These are phyloP conservation scores for Amblyopsis rosae DNA, from an alignment of 2,113 vertebrate genomes.

Conservation along the genomic window DNA sequence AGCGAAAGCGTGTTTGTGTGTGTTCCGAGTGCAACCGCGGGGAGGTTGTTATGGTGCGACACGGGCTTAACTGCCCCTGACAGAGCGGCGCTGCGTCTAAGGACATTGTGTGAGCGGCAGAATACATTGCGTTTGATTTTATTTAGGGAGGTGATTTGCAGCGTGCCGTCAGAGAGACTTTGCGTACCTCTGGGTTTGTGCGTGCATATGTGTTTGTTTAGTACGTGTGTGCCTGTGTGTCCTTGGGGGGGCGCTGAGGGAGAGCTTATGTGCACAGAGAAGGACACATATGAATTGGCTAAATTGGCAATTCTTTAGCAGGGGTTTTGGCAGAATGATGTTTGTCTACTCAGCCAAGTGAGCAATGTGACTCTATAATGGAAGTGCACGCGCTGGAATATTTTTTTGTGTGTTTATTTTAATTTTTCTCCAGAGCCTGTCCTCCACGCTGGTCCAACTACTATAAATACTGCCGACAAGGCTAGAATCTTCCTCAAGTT, in stretches of 20 bases:
- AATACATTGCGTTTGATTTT: background rate
- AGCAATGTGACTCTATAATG: constrained; percentile 30
- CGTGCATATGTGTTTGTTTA: background rate
- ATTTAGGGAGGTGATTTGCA: constrained; percentile 9
- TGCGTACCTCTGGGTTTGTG: background rate
- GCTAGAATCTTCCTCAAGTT: too few relatives aligned
- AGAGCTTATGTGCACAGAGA: background rate
- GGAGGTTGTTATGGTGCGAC: background rate
- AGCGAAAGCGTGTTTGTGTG: background rate
- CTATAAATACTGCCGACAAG: too few relatives aligned
- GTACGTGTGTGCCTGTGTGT: background rate
- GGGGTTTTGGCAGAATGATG: constrained; percentile 22
- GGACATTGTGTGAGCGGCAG: background rate
- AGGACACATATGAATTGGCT: constrained; percentile 26
- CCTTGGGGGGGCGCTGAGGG: background rate
- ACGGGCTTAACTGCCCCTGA: constrained; percentile 1
- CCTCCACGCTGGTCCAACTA: background rate
- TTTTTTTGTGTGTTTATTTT: background rate
- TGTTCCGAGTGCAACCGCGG: background rate
- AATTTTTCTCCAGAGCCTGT: background rate
- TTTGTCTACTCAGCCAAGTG: constrained; percentile 16
- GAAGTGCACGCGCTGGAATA: background rate
- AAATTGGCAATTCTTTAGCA: constrained; percentile 45
- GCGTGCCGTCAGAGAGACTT: too few relatives aligned
- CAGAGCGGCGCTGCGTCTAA: background rate